Base-by-base conservation (phyloP, 2,113 vertebrate genomes). In the Atlantisia rogersi region DNA sequence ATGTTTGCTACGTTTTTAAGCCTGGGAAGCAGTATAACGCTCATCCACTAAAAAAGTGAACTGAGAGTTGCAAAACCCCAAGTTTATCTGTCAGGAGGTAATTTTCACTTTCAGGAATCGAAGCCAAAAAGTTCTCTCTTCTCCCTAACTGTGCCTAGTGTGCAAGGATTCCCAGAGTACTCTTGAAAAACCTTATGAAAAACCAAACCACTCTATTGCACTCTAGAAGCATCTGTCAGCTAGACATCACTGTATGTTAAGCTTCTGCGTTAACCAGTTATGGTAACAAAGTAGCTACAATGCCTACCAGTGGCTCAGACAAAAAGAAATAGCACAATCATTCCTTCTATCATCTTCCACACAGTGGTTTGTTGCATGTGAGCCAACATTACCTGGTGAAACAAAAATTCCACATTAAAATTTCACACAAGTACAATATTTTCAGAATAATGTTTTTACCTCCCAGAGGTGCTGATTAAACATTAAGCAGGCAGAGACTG, bases 311-410 rank as follows among this genome's bases (percentile, higher is more conserved):
- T 24, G 88, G 62, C 73, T 90, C 90, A 95, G 91, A 62, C 67
- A 86, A 85, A 89, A 93, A 76, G 78, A 74, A 95, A 85, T 2
- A 95, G 53, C 25, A 88, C 65, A 81, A 82, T 6, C 52, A 94
- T 46, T 67, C 56, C 84, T 94, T 82, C 91, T 91, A n/a, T 37
- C 86, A 40, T 53, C 3, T 62, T 73, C 68, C 76, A 93, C 56
- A 68, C 46, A 52, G 56, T 81, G 83, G 70, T 85, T 95, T 92
- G 77, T 52, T 74, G 81, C 77, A 82, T 19, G 32, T 79, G 88
- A 95, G 46, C 62, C 81, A 96, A 91, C 89, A 90, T 94, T 81
- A 88, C 94, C 95, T 94, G 89, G 75, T 94, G 94, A 94, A 96
- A 94, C 53, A 94, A 97, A 91, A 89, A 88, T 68, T 70, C 86